Evolutionary conservation across 2,888 invertebrate genomes (phyloP).

Genomic region (Danaus chrysippus): DNA sequence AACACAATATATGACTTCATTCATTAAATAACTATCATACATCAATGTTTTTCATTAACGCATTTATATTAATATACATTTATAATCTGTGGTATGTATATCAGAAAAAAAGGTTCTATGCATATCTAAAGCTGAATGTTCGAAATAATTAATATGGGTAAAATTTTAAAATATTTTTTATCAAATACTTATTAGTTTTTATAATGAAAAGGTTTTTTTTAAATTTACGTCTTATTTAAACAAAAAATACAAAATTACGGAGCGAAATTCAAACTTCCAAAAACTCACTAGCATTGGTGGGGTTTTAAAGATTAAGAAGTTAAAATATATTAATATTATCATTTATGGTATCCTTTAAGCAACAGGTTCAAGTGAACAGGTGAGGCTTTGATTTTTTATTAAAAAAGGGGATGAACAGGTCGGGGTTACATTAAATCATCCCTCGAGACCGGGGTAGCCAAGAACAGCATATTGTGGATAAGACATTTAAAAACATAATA

Average conservation of each 20-base stretch:
- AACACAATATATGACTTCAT: slow-evolving; percentile 20
- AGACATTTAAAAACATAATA: slow-evolving; percentile 7
- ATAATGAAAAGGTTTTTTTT: too few relatives aligned
- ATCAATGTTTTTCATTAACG: background rate
- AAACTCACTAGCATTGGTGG: background rate
- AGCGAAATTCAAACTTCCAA: too few relatives aligned
- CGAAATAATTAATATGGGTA: too few relatives aligned
- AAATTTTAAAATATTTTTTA: too few relatives aligned
- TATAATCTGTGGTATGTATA: background rate
- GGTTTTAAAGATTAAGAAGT: background rate
- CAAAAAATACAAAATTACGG: too few relatives aligned
- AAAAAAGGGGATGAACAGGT: slow-evolving; percentile 41
- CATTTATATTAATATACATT: slow-evolving; percentile 3
- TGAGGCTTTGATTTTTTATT: slow-evolving; percentile 39
- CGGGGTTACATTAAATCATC: slow-evolving; percentile 54
- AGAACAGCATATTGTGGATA: background rate
- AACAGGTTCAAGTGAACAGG: slow-evolving; percentile 39
- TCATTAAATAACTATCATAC: background rate
- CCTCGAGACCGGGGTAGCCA: slow-evolving; percentile 53
- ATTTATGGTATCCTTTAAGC: background rate
- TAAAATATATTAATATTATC: background rate
- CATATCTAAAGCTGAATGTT: too few relatives aligned
- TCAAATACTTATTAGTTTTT: too few relatives aligned
- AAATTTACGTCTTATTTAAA: too few relatives aligned
- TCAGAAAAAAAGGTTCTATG: slow-evolving; percentile 7